Evolutionary conservation across 2,888 invertebrate genomes (phyloP), one percentile per base, ranked within the genome.

Genomic region (Spatulosminthurus flaviceps): DNA sequence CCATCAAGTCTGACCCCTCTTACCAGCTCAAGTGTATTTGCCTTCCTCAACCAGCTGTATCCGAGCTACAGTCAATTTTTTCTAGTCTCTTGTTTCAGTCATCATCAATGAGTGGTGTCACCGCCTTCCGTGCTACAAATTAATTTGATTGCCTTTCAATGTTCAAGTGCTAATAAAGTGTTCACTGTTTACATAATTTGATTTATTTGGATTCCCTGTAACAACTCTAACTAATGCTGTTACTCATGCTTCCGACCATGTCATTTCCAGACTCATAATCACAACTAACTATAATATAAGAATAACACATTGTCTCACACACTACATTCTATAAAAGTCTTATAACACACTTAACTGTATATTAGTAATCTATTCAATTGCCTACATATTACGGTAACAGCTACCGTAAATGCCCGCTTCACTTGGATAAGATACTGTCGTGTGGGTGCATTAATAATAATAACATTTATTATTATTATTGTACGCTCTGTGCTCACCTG

Each of bases 81-180:
- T 19, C n/a, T 51, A 51, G 51, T 51, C 1, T 51, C n/a, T 51
- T 51, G 16, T 51, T 19, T 51, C 51, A 51, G n/a, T 51, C 51
- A 51, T 51, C 16, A 19, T 19, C 51, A 51, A 51, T 51, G 16
- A 2, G 51, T 51, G 51, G n/a, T 51, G 51, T 51, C 51, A 51
- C n/a, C 51, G 51, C 51, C 51, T 51, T 51, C 51, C 51, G 51
- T 51, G 51, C 51, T 51, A 51, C 51, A 51, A 51, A 51, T 19
- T 51, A 51, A 51, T n/a, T 51, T 51, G n/a, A 51, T 51, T 51
- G 51, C 51, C 16, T 51, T 51, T 51, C 16, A 13, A 51, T 19
- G 51, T 51, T 51, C 51, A 51, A 51, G 51, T 51, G 51, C 51
- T 51, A 51, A 51, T 51, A 51, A 51, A 51, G 51, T 51, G 51